Base-by-base conservation (phyloP, 1,140 invertebrate species). In the Temnothorax nylanderi region DNA sequence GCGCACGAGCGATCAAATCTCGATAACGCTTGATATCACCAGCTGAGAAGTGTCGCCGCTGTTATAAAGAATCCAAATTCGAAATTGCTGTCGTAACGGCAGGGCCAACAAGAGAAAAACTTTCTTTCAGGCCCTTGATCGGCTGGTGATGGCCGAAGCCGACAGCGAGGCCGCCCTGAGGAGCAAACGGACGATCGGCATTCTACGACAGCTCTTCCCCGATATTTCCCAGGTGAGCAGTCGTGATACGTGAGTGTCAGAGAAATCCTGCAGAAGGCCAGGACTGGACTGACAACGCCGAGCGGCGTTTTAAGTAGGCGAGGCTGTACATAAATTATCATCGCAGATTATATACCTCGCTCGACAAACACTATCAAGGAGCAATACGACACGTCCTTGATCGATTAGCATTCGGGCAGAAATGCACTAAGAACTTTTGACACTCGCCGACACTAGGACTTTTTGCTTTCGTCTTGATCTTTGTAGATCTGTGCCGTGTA, bases 171-270 rank as follows among this genome's bases (percentile, higher is more conserved):
- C 96, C 77, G 96, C 96, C 91, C 96, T 97, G 87, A 96, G 97
- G 91, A 97, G 97, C 94, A 97, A 97, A 94, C 95, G 97, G 92
- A 97, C 97, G 64, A 97, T 98, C 90, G 97, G 97, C 90, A 96
- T 97, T 91, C 96, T 97, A 62, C 95, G 97, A 72, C 96, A 97
- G 93, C 95, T 97, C 32, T 97, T 98, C 93, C 97, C 97, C n/a
- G 96, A 96, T 47, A 95, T 97, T 84, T 97, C 97, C 84, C 96
- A 97, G 97, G 97, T 98, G 96, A 95, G 93, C 89, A 51, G 69
- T 56, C 54, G 71, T 71, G 75, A 85, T 82, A 60, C 4, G 5
- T 2, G 32, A 64, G 49, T 44, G 51, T 72, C 49, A 77, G 13
- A 87, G 21, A 87, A 90, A 80, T 89, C 89, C 88, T 90, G 89